Base-by-base conservation (phyloP, 2,888 invertebrate genomes). In the Aphidoletes aphidimyza region DNA sequence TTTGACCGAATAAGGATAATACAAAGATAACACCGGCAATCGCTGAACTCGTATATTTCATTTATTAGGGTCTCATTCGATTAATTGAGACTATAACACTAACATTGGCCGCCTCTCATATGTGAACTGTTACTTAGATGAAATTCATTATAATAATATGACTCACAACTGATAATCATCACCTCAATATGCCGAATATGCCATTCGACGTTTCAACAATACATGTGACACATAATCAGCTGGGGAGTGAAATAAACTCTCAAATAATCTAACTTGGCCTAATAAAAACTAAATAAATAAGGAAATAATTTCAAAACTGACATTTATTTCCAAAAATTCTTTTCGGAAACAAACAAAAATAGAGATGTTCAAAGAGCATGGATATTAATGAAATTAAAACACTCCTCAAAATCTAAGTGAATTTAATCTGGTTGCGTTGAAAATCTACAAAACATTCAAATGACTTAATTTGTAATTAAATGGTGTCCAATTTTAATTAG, bases 131-230 rank as follows among this genome's bases (percentile, higher is more conserved):
- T n/a, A 81, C 22, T 81, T 22, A 0, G 11, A 81, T 0, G 1
- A n/a, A 81, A 37, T 81, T 37, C 81, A 81, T 81, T 37, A 81
- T 37, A 30, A 81, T 81, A n/a, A 81, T n/a, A 81, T 37, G 78
- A 78, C 36, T 78, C 30, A 69, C 69, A 69, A 69, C 26, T 69
- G 69, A 69, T 69, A 30, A 34, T n/a, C 2, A 69, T 69, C 69
- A 14, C 22, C 34, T 69, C 69, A 69, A 30, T 69, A 30, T 14
- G 42, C 42, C 14, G 42, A 42, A 42, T 42, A 42, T 42, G n/a
- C n/a, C n/a, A n/a, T n/a, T n/a, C n/a, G n/a, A n/a, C n/a, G n/a
- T 22, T 54, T 54, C 22, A 9, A 54, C 2, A 54, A 54, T 22
- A 47, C 19, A 47, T 47, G 47, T 47, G 47, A 47, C 47, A 47